Conservation (phyloP, 1,140 invertebrate genomes). For the Coelopa frigida region DNA sequence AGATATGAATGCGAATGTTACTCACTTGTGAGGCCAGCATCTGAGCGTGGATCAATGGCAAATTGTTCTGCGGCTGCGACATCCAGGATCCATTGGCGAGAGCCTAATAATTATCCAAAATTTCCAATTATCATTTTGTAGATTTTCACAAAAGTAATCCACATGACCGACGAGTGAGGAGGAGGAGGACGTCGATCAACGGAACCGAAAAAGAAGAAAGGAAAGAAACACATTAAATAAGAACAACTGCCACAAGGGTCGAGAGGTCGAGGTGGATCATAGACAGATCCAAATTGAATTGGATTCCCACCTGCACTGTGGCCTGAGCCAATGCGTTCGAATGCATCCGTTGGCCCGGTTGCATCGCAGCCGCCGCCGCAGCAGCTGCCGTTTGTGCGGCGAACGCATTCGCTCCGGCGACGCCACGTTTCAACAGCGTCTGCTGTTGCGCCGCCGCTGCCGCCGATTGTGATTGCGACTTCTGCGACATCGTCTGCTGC, state of each 20-base stretch:
- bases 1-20: neutral
- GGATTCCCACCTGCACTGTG: constrained; percentile 30
- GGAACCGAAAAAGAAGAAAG: neutral
- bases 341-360: constrained; percentile 15
- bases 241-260: too few relatives aligned
- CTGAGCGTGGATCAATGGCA: constrained; percentile 36
- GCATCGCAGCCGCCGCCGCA: constrained; percentile 23
- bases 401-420: constrained; percentile 21
- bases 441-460: constrained; percentile 29
- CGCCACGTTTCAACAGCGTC: constrained; percentile 28
- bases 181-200: too few relatives aligned
- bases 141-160: too few relatives aligned
- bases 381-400: constrained; percentile 25
- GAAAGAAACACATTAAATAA: constrained; percentile 1
- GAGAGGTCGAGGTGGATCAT: neutral
- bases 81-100: constrained; percentile 37
- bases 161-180: too few relatives aligned
- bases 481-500: constrained; percentile 15
- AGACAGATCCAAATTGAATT: neutral
- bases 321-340: constrained; percentile 26
- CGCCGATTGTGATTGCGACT: constrained; percentile 43
- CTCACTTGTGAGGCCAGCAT: constrained; percentile 35
- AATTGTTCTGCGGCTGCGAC: constrained; percentile 27
- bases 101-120: constrained; percentile 9
- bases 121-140: too few relatives aligned